phyloP scores from a whole-genome alignment of 2,797 vertebrate genomes.

The Trachops cirrhosus region DNA sequence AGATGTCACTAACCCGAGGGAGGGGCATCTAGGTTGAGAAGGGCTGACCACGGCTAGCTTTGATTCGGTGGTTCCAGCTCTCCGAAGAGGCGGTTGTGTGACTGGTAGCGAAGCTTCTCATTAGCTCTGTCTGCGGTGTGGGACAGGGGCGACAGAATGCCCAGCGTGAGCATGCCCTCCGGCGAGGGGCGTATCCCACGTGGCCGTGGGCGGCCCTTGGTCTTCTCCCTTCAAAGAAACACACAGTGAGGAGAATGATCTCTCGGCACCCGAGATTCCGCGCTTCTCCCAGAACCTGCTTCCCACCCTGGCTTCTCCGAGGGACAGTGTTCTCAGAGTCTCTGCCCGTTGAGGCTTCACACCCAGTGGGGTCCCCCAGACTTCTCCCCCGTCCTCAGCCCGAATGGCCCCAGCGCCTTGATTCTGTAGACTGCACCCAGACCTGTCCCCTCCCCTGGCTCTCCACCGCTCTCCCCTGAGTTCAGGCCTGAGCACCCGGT shows the following conservation, averaged over 20 bases:
- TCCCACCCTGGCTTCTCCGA: too few relatives aligned
- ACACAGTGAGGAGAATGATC: background rate
- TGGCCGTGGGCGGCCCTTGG: fast-evolving
- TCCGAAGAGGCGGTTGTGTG: background rate
- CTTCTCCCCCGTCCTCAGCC: too few relatives aligned
- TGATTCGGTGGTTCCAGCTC: background rate
- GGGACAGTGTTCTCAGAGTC: background rate
- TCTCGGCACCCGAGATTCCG: background rate
- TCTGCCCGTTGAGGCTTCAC: background rate
- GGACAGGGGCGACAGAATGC: background rate
- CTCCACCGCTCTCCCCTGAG: background rate
- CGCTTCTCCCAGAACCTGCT: background rate
- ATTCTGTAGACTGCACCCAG: background rate
- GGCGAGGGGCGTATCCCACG: background rate
- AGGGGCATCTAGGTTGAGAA: background rate
- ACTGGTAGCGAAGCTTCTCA: background rate
- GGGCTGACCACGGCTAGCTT: background rate
- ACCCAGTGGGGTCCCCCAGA: background rate
- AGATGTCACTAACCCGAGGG: background rate
- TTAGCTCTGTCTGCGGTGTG: fast-evolving
- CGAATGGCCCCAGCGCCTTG: background rate
- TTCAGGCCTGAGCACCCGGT: background rate
- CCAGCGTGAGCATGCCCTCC: background rate
- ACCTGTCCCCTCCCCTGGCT: background rate
- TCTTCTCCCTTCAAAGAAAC: background rate